Evolutionary conservation across 2,888 invertebrate genomes (phyloP).

Genomic region (Cryptophagus acutangulus): DNA sequence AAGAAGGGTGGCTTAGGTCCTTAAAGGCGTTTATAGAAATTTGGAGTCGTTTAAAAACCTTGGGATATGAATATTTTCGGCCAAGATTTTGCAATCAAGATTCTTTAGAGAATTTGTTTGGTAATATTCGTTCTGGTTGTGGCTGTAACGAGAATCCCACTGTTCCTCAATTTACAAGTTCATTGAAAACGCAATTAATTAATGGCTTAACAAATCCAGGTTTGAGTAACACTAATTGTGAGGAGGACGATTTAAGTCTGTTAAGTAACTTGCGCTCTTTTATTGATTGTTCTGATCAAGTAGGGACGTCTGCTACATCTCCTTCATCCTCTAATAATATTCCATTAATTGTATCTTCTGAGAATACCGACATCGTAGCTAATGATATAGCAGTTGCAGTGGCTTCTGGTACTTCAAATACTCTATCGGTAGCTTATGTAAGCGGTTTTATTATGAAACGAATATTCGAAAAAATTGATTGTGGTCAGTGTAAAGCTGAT

Average conservation of each 20-base stretch:
- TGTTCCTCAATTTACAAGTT: slow-evolving; percentile 11
- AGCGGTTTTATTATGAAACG: too few relatives aligned
- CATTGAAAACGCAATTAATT: slow-evolving; percentile 15
- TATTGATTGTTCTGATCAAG: too few relatives aligned
- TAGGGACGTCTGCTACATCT: too few relatives aligned
- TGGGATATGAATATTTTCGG: not conserved
- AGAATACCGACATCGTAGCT: too few relatives aligned
- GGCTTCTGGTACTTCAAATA: too few relatives aligned
- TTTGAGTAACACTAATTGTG: not conserved
- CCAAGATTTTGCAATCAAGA: slow-evolving; percentile 1
- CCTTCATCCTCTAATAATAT: too few relatives aligned
- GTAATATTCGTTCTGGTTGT: slow-evolving; percentile 16
- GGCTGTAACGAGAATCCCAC: slow-evolving; percentile 20
- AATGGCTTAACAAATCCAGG: slow-evolving; percentile 10
- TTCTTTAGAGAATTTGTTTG: slow-evolving; percentile 17
- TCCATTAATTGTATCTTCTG: too few relatives aligned
- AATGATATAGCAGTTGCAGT: too few relatives aligned
- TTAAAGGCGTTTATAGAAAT: not conserved
- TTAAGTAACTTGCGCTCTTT: not conserved
- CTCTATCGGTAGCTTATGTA: too few relatives aligned
- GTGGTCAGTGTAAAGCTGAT: too few relatives aligned
- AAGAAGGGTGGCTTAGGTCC: slow-evolving; percentile 1
- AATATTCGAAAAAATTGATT: too few relatives aligned
- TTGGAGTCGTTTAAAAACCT: not conserved
- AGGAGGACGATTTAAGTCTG: not conserved